phyloP scores from a whole-genome alignment of 2,888 invertebrate genomes.

The Mellilla xanthometata region DNA sequence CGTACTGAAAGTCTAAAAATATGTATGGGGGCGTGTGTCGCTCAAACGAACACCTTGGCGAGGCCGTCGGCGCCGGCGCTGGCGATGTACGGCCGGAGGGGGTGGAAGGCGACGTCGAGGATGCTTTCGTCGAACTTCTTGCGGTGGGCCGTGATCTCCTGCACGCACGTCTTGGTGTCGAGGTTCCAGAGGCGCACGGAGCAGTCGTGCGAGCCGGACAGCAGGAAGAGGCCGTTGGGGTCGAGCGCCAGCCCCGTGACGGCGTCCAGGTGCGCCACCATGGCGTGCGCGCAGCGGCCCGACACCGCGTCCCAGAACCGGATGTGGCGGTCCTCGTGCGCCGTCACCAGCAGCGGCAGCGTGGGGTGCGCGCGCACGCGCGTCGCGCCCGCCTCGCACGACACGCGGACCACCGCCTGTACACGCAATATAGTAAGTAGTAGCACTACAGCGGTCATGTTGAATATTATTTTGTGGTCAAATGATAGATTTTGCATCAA shows the following conservation, averaged over 20 bases:
- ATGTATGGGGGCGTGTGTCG: constrained; percentile 43
- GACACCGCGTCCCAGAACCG: constrained; percentile 98
- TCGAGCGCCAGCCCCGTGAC: constrained; percentile 99
- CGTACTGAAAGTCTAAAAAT: constrained; percentile 80
- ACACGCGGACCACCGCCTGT: constrained; percentile 82
- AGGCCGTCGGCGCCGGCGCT: constrained; percentile 99
- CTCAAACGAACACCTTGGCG: constrained; percentile 98
- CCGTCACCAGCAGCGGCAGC: constrained; percentile 96
- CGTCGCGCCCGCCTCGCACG: constrained; percentile 87
- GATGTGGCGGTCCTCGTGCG: constrained; percentile 99
- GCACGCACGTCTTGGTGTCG: constrained; percentile 99
- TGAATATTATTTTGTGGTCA: too few species aligned
- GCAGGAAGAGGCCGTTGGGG: constrained; percentile 98
- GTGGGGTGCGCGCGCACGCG: constrained; percentile 98
- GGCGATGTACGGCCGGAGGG: constrained; percentile 98
- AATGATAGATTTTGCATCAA: too few species aligned
- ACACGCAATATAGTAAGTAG: too few species aligned
- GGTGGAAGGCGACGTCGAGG: constrained; percentile 99
- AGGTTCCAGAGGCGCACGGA: constrained; percentile 99
- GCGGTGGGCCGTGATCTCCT: constrained; percentile 99
- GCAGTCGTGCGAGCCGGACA: constrained; percentile 99
- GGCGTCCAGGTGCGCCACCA: constrained; percentile 99
- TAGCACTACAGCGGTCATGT: too few species aligned
- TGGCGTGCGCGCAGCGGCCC: constrained; percentile 97
- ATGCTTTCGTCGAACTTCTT: constrained; percentile 99